These are phyloP conservation scores for Myotis vivesi DNA, from an alignment of 2,797 vertebrate genomes.

Conservation along the genomic window DNA sequence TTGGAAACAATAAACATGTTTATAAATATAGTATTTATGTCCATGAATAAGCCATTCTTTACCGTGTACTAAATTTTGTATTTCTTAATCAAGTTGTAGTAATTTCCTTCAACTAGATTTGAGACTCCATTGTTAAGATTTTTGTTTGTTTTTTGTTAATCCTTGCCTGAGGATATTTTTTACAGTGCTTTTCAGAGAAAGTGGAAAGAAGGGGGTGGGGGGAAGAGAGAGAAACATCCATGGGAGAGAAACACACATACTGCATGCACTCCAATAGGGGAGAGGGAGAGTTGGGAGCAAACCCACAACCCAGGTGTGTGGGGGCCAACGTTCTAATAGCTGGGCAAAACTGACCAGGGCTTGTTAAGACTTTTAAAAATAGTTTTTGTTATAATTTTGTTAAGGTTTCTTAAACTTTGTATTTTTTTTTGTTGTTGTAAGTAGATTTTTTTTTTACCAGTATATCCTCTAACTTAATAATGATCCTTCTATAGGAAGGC, in stretches of 20 bases:
- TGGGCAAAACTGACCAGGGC: too few relatives aligned
- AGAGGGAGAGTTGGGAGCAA: too few relatives aligned
- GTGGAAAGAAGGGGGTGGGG: too few relatives aligned
- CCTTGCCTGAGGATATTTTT: too few relatives aligned
- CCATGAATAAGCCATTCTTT: neutral
- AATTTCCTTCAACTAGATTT: neutral
- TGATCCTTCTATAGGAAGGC: neutral
- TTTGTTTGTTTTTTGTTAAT: too few relatives aligned
- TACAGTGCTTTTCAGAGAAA: too few relatives aligned
- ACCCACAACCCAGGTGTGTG: too few relatives aligned
- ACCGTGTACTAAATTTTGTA: neutral
- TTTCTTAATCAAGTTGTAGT: neutral
- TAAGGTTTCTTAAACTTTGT: neutral
- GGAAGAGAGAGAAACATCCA: too few relatives aligned
- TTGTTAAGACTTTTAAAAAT: neutral
- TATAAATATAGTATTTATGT: neutral
- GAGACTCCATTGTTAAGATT: neutral
- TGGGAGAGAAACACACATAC: too few relatives aligned
- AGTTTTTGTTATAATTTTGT: neutral
- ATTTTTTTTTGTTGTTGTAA: neutral
- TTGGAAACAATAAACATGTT: neutral
- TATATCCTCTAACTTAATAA: neutral
- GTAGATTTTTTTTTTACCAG: neutral
- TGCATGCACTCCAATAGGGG: too few relatives aligned
- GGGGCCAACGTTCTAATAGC: too few relatives aligned